Base-by-base conservation (phyloP, 2,888 invertebrate species). In the Adineta ricciae region DNA sequence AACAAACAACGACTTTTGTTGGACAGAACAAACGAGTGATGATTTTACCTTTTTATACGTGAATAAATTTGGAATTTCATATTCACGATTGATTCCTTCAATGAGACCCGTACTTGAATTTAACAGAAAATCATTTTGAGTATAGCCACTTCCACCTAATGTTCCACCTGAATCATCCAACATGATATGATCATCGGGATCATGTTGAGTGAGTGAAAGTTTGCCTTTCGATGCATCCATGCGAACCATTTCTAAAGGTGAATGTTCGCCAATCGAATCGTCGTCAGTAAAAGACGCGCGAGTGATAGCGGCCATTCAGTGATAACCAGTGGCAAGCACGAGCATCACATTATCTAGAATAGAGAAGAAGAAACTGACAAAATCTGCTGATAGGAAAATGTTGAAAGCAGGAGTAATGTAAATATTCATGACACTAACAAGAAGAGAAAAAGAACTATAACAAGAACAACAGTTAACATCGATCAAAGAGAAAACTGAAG, bases 11-110 rank as follows among this genome's bases (percentile, higher is more conserved):
- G 1, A 38, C 11, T 8, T 41, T 9, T 78, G 11, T 32, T n/a
- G n/a, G n/a, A n/a, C n/a, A n/a, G n/a, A n/a, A n/a, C 9, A 78
- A 11, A 32, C 2, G 98, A 99, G 41, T 41, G 1, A 21, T 14
- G 27, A 14, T 7, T 5, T 64, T 78, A 78, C 78, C n/a, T 78
- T 78, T 78, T 41, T 78, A 78, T 41, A 78, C 3, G 78, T 78
- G 24, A 21, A 41, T 14, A 41, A 78, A 78, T 78, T 78, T 41
- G 78, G 78, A 41, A 41, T 38, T 41, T 78, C 78, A 78, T 38
- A 78, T 19, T 78, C 38, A 11, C 41, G 38, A 78, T 41, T 78
- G 3, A 41, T 38, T 16, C 41, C 78, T 41, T 78, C 36, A 0
- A 78, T 78, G 2, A 41, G 38, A n/a, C 19, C 11, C 4, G n/a